These are phyloP conservation scores for Dryococelus australis DNA, from an alignment of 2,888 invertebrate genomes.

Conservation along the genomic window DNA sequence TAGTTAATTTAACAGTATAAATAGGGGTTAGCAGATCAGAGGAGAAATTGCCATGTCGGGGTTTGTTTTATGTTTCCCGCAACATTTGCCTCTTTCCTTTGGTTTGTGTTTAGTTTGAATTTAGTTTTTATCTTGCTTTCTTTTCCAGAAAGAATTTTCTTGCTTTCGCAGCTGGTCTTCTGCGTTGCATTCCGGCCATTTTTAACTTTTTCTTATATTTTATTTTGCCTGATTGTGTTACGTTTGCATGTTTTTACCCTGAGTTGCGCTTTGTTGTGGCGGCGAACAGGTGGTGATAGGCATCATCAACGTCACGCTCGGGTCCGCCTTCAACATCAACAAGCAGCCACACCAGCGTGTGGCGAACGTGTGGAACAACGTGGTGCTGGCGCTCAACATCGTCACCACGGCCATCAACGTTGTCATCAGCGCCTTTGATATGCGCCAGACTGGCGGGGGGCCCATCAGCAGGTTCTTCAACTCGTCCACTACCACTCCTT, in stretches of 20 bases:
- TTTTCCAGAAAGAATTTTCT: slow-evolving; percentile 10
- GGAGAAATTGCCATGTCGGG: too few species aligned
- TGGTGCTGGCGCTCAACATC: slow-evolving; percentile 66
- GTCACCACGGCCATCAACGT: slow-evolving; percentile 68
- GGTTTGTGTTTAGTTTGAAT: neutral
- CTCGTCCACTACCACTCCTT: neutral
- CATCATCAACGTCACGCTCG: slow-evolving; percentile 66
- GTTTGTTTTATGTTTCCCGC: too few species aligned
- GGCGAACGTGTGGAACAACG: slow-evolving; percentile 68
- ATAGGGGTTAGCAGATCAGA: too few species aligned
- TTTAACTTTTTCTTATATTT: slow-evolving; percentile 46
- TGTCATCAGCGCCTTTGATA: slow-evolving; percentile 68
- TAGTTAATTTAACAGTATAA: too few species aligned
- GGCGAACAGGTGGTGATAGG: slow-evolving; percentile 66
- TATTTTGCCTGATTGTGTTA: slow-evolving; percentile 40
- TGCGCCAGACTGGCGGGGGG: slow-evolving; percentile 49
- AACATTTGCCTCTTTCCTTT: neutral
- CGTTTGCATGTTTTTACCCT: slow-evolving; percentile 39
- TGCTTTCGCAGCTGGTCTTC: neutral
- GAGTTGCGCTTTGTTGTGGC: slow-evolving; percentile 41
- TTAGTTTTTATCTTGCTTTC: slow-evolving; percentile 17
- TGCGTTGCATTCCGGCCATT: slow-evolving; percentile 22
- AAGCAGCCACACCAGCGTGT: slow-evolving; percentile 65
- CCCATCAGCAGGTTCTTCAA: neutral
- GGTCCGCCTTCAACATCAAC: slow-evolving; percentile 69